Evolutionary conservation across 2,113 vertebrate species (phyloP).

Genomic region (Zootoca vivipara): DNA sequence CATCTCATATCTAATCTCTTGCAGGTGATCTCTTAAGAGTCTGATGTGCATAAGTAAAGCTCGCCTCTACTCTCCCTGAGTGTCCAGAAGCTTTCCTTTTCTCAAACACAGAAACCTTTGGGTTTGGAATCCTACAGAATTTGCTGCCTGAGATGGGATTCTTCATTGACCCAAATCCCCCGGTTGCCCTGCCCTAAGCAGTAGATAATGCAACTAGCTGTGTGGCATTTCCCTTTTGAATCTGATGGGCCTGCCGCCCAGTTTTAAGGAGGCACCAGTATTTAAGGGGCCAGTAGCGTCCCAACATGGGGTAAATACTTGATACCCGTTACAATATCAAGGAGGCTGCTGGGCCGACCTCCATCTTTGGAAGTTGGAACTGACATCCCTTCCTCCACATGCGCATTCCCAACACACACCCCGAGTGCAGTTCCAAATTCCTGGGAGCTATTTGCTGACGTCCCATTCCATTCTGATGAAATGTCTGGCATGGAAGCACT

Average conservation of each 20-base stretch:
- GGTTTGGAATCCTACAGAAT: not conserved
- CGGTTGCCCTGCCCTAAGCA: not conserved
- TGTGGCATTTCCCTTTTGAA: not conserved
- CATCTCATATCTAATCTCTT: not conserved
- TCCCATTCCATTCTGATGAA: slow-evolving; percentile 25
- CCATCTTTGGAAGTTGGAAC: not conserved
- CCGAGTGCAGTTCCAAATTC: not conserved
- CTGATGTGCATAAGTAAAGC: not conserved
- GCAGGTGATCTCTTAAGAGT: not conserved
- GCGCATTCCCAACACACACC: not conserved
- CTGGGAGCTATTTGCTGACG: slow-evolving; percentile 25
- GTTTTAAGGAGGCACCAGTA: not conserved
- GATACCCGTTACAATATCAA: not conserved
- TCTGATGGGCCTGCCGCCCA: not conserved
- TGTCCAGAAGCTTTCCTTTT: not conserved
- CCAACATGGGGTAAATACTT: not conserved
- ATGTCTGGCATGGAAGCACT: slow-evolving; percentile 16
- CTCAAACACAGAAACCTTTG: not conserved
- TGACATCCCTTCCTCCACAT: not conserved
- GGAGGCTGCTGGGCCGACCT: not conserved
- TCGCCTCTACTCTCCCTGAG: not conserved
- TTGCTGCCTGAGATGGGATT: not conserved
- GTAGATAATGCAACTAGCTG: not conserved
- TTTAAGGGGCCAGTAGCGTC: not conserved
- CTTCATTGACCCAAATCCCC: not conserved